Base-by-base conservation (phyloP, 2,888 invertebrate genomes). In the Mesorhabditis sp. region DNA sequence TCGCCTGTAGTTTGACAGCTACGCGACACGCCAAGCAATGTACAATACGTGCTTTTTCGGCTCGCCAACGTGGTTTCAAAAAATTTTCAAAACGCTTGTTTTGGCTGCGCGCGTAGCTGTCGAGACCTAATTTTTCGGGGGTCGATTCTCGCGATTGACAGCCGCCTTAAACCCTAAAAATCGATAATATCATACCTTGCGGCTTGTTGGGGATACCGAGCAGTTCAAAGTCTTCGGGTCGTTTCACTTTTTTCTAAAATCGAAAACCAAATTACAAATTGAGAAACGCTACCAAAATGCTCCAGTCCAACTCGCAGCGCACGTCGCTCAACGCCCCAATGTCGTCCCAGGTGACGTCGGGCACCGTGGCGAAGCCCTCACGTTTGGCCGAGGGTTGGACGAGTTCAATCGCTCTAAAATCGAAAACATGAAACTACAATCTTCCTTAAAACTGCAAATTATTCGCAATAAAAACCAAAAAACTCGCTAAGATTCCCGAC, bases 311-410 rank as follows among this genome's bases (percentile, higher is more conserved):
- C 84, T 95, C 94, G 84, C 93, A 91, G 68, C 95, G 89, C 64
- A 98, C 92, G 85, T 92, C 91, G 67, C 90, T 90, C 67, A 98
- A 87, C 0, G 96, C 95, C 0, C 98, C 98, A 77, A 98, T 91
- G 88, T 98, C 95, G 61, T 93, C 91, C 97, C 97, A 98, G 2
- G 93, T 93, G 0, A 94, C 93, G 88, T 95, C 94, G 3, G 98
- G 97, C 13, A 98, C 94, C 0, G 95, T 95, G 3, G 93, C 93
- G 87, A 98, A 96, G 67, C 97, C 97, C 89, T 98, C 97, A 78
- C 96, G 89, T 83, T 95, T 95, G 0, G 95, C 92, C 4, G 10
- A 13, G 1, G 58, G 58, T 50, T 50, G 58, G n/a, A 50, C 58
- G 10, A n/a, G 28, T 15, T 63, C 13, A 2, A 15, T n/a, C 2